Evolutionary conservation across 2,797 vertebrate genomes (phyloP).

Genomic region (Tapera naevia): DNA sequence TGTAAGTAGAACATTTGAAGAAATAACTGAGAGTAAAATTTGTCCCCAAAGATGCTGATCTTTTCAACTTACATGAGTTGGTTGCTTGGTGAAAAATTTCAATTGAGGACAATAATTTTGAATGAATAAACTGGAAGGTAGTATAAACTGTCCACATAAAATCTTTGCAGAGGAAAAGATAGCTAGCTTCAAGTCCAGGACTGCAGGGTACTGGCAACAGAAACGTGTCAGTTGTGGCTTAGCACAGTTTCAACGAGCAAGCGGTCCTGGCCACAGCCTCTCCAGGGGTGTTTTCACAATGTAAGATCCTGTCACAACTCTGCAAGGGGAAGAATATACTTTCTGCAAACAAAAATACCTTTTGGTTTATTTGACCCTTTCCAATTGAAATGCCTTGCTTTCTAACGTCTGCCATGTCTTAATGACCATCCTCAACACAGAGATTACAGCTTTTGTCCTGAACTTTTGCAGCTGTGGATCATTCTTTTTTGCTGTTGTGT

Average conservation of each 20-base stretch:
- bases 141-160: not conserved
- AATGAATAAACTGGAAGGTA: not conserved
- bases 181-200: not conserved
- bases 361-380: not conserved
- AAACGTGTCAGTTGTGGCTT: not conserved
- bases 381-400: not conserved
- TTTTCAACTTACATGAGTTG: constrained; percentile 19
- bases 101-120: not conserved
- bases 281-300: not conserved
- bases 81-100: not conserved
- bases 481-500: not conserved
- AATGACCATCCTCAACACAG: not conserved
- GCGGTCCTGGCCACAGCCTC: not conserved
- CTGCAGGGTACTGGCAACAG: not conserved
- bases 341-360: not conserved
- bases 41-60: not conserved
- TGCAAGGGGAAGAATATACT: not conserved
- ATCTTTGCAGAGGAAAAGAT: not conserved
- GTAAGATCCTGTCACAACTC: not conserved
- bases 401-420: not conserved
- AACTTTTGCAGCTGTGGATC: constrained; percentile 18
- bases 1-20: not conserved
- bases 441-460: not conserved
- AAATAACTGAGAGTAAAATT: constrained; percentile 22
- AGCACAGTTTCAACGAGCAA: constrained; percentile 4